Percentiles rank a stretch among this genome's conserved stretches.
These are phyloP conservation scores for Pituophis catenifer DNA, from an alignment of 2,113 vertebrate genomes.

Conservation along the genomic window DNA sequence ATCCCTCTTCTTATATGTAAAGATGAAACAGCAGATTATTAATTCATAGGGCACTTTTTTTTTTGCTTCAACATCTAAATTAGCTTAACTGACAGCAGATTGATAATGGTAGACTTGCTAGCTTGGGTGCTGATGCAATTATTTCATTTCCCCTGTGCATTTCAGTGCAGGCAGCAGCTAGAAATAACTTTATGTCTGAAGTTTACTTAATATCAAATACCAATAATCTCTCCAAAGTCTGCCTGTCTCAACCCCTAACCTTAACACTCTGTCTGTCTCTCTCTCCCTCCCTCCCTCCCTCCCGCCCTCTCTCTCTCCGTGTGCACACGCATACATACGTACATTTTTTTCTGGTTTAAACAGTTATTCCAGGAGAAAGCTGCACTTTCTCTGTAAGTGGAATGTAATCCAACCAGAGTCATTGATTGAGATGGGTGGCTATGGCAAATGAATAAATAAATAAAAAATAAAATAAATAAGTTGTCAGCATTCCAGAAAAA, in stretches of 20 bases:
- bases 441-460: neutral
- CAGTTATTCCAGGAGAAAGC: neutral
- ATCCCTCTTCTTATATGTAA: conserved; percentile 22
- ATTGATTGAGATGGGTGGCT: neutral
- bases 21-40: conserved; percentile 30
- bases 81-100: conserved; percentile 37
- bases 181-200: conserved; percentile 1
- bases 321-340: neutral
- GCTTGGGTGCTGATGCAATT: conserved; percentile 47
- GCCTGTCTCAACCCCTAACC: neutral
- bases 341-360: neutral
- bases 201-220: conserved; percentile 14
- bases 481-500: too few relatives aligned
- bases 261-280: neutral
- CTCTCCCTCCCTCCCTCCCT: too few relatives aligned
- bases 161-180: neutral
- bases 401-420: neutral
- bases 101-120: conserved; percentile 37
- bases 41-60: conserved; percentile 31
- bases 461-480: neutral
- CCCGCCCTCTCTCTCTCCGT: too few relatives aligned
- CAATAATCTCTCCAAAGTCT: neutral
- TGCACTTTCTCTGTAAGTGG: neutral
- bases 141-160: conserved; percentile 25
- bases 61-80: conserved; percentile 46